Base-by-base conservation (phyloP, 1,140 invertebrate species). In the Hyposmocoma kahamanoa region DNA sequence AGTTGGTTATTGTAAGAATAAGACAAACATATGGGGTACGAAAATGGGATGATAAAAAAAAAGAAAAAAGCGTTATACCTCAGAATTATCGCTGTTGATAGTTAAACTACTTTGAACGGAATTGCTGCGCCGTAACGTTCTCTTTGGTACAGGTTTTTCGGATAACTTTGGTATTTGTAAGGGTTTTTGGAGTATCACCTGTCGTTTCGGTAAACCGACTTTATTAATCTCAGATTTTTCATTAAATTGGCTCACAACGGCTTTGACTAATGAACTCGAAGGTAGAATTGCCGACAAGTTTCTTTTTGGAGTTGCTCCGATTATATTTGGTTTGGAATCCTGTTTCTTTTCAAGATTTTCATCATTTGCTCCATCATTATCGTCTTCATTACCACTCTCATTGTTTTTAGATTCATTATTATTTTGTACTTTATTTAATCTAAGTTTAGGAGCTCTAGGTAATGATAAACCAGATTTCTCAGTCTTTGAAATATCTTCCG, bases 121-220 rank as follows among this genome's bases (percentile, higher is more conserved):
- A 57, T 76, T 73, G 54, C 81, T 84, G 57, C 81, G 75, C 62
- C 64, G 72, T 28, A 75, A 49, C 43, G 56, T 72, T 65, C 63
- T 75, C 71, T 80, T 84, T 72, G 81, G 82, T 65, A 85, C 67
- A 0, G 82, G 79, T 56, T 82, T 83, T 58, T 85, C 79, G 4
- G 59, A 46, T 22, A 85, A 42, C 65, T 83, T 83, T 72, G 82
- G 82, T 80, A 85, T 85, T 67, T 85, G 79, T 56, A 85, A 61
- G 3, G 77, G 73, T 62, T 80, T 69, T 76, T 64, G 77, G 72
- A 42, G 64, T 39, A 76, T 75, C 22, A 71, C 62, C 71, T 76
- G 73, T 42, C 71, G 75, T 54, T 63, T 71, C 61, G 66, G 71
- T 36, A 71, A 48, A 22, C 51, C 62, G 11, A 69, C 61, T 61